Base-by-base conservation (phyloP, 1,140 invertebrate genomes). In the Acyrthosiphon pisum region DNA sequence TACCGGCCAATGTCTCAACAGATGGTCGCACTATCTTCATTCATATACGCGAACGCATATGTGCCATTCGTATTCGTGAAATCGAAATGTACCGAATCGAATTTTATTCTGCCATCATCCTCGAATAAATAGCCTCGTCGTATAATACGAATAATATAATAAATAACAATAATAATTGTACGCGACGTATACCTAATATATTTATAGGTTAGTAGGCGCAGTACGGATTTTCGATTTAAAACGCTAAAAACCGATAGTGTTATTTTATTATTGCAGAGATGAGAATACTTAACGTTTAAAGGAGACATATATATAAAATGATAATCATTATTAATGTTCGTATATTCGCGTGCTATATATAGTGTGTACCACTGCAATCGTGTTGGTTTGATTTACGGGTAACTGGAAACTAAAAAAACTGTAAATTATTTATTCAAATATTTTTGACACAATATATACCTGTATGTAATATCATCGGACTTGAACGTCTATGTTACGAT, bases 51-150 rank as follows among this genome's bases (percentile, higher is more conserved):
- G n/a, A 37, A 89, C 48, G 48, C 41, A 44, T 41, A 88, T 48
- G 35, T n/a, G 87, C 18, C 53, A 68, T 44, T 68, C 37, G 53
- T 44, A 90, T 68, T 60, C 35, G n/a, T 37, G 53, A 90, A 44
- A 90, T 68, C 89, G 56, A 81, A 92, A 50, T 20, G 68, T 92
- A 50, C 90, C 90, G 90, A 83, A 83, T 92, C 90, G 90, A 92
- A 92, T 81, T n/a, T 48, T 22, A 92, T 81, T n/a, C 35, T 22
- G 50, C 68, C 48, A 92, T 92, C 90, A 30, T 91, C 30, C 60
- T 14, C 30, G 48, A 9, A 91, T 41, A 88, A 50, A 88, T 50
- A 41, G 46, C 30, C 20, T n/a, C 11, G 6, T 41, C 26, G 26
- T 44, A 35, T 44, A 76, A 76, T 76, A 76, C 14, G 14, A 76